phyloP scores from a whole-genome alignment of 2,888 invertebrate species.

The Cantharis rufa region DNA sequence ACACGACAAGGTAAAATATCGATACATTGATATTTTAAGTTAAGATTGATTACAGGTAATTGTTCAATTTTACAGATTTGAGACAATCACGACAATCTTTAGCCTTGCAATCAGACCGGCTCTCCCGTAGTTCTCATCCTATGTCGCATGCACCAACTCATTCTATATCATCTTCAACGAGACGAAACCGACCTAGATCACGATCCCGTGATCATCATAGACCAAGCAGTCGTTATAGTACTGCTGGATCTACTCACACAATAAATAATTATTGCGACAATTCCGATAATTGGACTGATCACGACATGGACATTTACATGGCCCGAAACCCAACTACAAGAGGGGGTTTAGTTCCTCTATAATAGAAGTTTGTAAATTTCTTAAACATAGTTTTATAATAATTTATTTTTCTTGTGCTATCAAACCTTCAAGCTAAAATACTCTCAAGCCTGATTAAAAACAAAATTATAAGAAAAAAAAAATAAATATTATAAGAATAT shows the following conservation, averaged over 20 bases:
- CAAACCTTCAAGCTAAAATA: neutral
- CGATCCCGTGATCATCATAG: conserved; percentile 73
- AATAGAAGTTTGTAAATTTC: conserved; percentile 60
- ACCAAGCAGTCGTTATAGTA: conserved; percentile 77
- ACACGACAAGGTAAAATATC: conserved; percentile 65
- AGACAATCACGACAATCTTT: conserved; percentile 85
- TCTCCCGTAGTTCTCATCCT: conserved; percentile 75
- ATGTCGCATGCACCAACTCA: conserved; percentile 62
- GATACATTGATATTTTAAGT: neutral
- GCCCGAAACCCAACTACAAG: conserved; percentile 87
- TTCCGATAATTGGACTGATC: conserved; percentile 92
- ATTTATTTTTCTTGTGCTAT: neutral
- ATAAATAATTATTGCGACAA: conserved; percentile 87
- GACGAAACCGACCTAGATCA: conserved; percentile 74
- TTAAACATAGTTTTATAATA: neutral
- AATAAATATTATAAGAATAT: neutral
- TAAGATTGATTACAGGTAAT: conserved; percentile 23
- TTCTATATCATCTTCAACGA: conserved; percentile 57
- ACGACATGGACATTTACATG: conserved; percentile 95
- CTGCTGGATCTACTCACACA: conserved; percentile 80
- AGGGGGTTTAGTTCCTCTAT: conserved; percentile 75
- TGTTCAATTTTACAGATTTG: conserved; percentile 64
- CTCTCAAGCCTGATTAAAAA: neutral
- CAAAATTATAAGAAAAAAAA: neutral
- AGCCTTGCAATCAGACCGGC: conserved; percentile 80